Evolutionary conservation across 2,113 vertebrate species (phyloP), one percentile per base, ranked within the genome.

Genomic region (Rhagologus leucostigma): DNA sequence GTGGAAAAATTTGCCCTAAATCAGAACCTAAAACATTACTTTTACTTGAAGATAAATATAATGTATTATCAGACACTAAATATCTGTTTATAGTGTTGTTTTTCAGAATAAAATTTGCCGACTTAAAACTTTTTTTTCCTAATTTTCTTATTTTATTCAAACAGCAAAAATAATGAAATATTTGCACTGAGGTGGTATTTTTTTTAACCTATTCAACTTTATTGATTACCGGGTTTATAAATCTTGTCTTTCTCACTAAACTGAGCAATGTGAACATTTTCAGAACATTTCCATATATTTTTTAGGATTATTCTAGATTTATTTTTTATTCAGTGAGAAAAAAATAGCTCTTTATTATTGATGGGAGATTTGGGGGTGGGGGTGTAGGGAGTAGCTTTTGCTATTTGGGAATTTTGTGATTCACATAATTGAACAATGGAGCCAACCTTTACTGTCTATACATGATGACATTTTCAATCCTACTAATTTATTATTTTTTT

Each of bases 281-380:
- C 22, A 81, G 35, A 80, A 70, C 14, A 57, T 70, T 69, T 39
- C 19, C 24, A 29, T 47, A 41, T 8, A 41, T 37, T 41, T 84
- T 13, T 68, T 27, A 39, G 23, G 18, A 16, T 90, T 84, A 50
- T 76, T 78, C 62, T 21, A 67, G 26, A n/a, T 33, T 52, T 67
- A 15, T 8, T 22, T 69, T 13, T 84, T 12, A 87, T 50, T 81
- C 41, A 85, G 11, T 50, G 12, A 64, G 41, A 13, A 56, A 86
- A 47, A 29, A 12, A 10, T 18, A 47, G 6, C 7, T 50, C 13
- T 69, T 35, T 75, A 37, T 80, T 77, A 74, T 14, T 42, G 12
- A 41, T 21, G 6, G 1, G 3, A 47, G 5, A 12, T 35, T 62
- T n/a, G 5, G 1, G 1, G 2, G 0, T 59, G n/a, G 15, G 1